Evolutionary conservation across 2,888 invertebrate species (phyloP), one percentile per base, ranked within the genome.

Genomic region (Erebia ligea): DNA sequence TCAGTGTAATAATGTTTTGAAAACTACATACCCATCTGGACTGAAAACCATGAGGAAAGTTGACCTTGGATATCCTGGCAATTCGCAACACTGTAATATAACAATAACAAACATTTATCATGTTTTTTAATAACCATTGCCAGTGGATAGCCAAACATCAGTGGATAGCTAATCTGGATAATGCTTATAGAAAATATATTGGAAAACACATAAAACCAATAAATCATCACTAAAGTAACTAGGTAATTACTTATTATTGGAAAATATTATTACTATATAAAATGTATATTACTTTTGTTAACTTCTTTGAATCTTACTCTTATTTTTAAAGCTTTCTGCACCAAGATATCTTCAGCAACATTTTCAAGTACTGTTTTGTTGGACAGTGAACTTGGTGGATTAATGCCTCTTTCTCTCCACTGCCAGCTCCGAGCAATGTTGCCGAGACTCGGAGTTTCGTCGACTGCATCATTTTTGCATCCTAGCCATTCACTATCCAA

Each of bases 21-120:
- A 17, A 57, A 34, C 56, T 56, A 88, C 94, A 93, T 90, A 97
- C 96, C 96, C 97, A 94, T 98, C 97, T 72, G 97, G 96, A 94
- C 97, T 98, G 83, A 97, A 98, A 73, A 97, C 97, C 96, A 97
- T 97, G 73, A 98, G 93, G 90, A 97, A 97, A 69, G 97, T 97
- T 65, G 97, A 96, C 82, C 96, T 94, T 72, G 97, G 95, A 79
- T 95, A 94, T 64, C 96, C 96, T 63, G 97, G 96, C 80, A 96
- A 90, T 80, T 95, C 95, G 88, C 96, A 96, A 82, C 94, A 94
- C 96, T 96, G 86, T 6, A 73, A 71, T 63, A 73, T 94, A 94
- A 79, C 11, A 45, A 61, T 64, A 42, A 3, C n/a, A 63, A 79
- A 76, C 77, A 61, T 61, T 57, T 57, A 57, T 19, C 56, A 50